A percentile compares a stretch with the other conserved stretches of the same genome.
These are phyloP conservation scores for Silurus lanzhouensis DNA, from an alignment of 2,797 vertebrate species.

Conservation along the genomic window DNA sequence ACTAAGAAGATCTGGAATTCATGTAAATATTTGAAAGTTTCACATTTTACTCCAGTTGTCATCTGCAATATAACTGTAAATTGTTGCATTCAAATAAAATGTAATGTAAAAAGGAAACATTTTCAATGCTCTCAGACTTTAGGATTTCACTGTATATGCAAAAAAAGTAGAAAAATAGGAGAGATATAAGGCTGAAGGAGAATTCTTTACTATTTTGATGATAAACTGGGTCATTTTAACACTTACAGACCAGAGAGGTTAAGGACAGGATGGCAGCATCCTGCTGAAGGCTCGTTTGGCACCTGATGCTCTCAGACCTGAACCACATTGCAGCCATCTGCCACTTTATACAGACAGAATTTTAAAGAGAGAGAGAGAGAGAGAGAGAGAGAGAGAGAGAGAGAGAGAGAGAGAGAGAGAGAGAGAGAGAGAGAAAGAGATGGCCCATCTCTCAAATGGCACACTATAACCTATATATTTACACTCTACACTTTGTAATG, in stretches of 20 bases:
- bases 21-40: not conserved
- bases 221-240: constrained; percentile 3
- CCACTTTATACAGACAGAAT: constrained; percentile 21
- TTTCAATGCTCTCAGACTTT: not conserved
- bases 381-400: not conserved
- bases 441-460: not conserved
- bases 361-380: not conserved
- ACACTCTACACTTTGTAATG: not conserved
- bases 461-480: not conserved
- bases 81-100: not conserved
- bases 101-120: not conserved
- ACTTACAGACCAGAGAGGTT: not conserved
- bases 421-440: not conserved
- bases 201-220: not conserved
- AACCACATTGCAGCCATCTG: constrained; percentile 32
- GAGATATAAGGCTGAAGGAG: not conserved
- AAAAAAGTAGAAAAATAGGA: not conserved
- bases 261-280: constrained; percentile 10
- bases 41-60: not conserved
- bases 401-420: not conserved
- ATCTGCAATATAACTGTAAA: not conserved
- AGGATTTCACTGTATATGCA: not conserved
- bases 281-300: constrained; percentile 31
- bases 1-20: not conserved
- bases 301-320: constrained; percentile 32